phyloP scores from a whole-genome alignment of 92 coral and sea anemone species.

The Epizoanthus fatuus region DNA sequence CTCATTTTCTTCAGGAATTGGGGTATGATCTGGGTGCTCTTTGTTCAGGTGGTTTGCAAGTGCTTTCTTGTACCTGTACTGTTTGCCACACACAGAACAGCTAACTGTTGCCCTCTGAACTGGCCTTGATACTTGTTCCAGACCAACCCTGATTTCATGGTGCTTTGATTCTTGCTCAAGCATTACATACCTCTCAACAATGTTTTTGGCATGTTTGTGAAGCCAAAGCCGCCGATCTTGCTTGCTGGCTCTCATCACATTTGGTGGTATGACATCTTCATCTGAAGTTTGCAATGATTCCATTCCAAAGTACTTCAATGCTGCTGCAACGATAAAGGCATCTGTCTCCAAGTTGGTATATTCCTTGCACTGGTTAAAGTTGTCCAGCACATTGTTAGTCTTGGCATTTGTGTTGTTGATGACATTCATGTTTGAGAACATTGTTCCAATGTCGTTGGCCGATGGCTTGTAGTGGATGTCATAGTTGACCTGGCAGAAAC shows the following conservation, averaged over 20 bases:
- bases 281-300: slow-evolving; percentile 23
- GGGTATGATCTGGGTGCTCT: slow-evolving; percentile 28
- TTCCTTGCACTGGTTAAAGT: slow-evolving; percentile 77
- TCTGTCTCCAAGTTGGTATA: slow-evolving; percentile 69
- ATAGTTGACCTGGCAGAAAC: slow-evolving; percentile 39
- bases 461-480: slow-evolving; percentile 59
- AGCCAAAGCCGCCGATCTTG: slow-evolving; percentile 52
- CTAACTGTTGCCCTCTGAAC: neutral
- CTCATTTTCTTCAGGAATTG: neutral
- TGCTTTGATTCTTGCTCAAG: slow-evolving; percentile 42
- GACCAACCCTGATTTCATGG: slow-evolving; percentile 24
- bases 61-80: slow-evolving; percentile 50
- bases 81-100: slow-evolving; percentile 61
- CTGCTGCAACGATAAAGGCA: slow-evolving; percentile 71
- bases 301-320: slow-evolving; percentile 68
- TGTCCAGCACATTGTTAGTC: slow-evolving; percentile 79
- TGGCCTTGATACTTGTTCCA: slow-evolving; percentile 37
- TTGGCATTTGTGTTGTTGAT: slow-evolving; percentile 72
- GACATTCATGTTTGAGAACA: slow-evolving; percentile 76
- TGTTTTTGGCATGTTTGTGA: slow-evolving; percentile 55
- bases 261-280: slow-evolving; percentile 40
- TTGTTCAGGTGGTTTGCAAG: slow-evolving; percentile 39
- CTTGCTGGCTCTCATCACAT: slow-evolving; percentile 19
- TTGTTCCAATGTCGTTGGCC: slow-evolving; percentile 62
- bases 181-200: slow-evolving; percentile 65